These are phyloP conservation scores for Tokudaia muenninki DNA, from an alignment of 2,797 vertebrate species.

Conservation along the genomic window DNA sequence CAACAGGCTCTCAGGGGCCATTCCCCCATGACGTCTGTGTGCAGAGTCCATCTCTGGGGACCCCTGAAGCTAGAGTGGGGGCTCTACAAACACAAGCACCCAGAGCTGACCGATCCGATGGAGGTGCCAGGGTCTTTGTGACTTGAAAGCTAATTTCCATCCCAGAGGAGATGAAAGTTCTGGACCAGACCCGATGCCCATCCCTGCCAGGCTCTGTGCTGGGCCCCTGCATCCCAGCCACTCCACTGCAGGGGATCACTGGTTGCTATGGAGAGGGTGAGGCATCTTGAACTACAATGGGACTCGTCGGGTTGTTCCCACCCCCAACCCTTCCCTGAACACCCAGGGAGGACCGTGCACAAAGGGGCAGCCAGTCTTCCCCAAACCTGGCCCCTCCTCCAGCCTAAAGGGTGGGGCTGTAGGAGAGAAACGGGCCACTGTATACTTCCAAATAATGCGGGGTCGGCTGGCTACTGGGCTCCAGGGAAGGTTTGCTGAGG, in stretches of 20 bases:
- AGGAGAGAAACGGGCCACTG: background rate
- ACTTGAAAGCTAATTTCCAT: conserved; percentile 13
- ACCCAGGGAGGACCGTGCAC: conserved; percentile 63
- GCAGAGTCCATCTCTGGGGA: no score
- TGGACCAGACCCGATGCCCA: background rate
- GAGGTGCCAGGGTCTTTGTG: background rate
- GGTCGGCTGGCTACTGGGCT: background rate
- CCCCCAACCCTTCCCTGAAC: background rate
- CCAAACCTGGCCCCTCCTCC: conserved; percentile 54
- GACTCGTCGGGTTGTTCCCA: conserved; percentile 1
- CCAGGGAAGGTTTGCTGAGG: background rate
- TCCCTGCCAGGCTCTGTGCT: conserved; percentile 17
- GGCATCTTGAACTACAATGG: conserved; percentile 78
- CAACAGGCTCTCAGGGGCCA: background rate
- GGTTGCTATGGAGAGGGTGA: conserved; percentile 76
- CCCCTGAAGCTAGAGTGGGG: background rate
- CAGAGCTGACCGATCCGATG: background rate
- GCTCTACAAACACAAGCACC: background rate
- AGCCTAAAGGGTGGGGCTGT: background rate
- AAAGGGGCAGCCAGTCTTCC: conserved; percentile 62
- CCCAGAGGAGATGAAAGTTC: background rate
- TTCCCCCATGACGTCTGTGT: background rate
- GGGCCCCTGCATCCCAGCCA: conserved; percentile 53
- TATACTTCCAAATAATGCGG: background rate
- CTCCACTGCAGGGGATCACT: conserved; percentile 42